Percentiles rank a stretch among this genome's conserved stretches.
Conservation (phyloP, 92 coral and sea anemone species). For the Phenganax stokvisi region DNA sequence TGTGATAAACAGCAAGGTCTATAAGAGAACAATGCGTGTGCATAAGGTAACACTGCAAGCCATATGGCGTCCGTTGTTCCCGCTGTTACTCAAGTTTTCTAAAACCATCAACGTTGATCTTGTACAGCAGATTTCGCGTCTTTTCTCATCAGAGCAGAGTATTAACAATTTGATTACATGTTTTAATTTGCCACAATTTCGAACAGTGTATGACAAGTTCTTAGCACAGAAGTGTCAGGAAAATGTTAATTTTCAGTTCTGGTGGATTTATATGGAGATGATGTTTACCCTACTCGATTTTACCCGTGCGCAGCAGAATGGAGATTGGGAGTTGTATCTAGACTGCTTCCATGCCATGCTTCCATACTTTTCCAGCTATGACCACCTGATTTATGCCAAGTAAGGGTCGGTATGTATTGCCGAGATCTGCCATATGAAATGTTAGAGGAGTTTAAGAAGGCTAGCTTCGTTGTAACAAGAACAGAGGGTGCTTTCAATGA, state of each 20-base stretch:
- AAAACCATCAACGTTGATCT: slow-evolving; percentile 36
- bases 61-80: slow-evolving; percentile 44
- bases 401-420: slow-evolving; percentile 53
- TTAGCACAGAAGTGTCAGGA: slow-evolving; percentile 29
- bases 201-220: slow-evolving; percentile 39
- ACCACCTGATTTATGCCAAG: slow-evolving; percentile 48
- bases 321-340: slow-evolving; percentile 50
- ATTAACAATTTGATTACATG: slow-evolving; percentile 32
- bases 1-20: slow-evolving; percentile 47
- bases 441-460: slow-evolving; percentile 25
- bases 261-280: slow-evolving; percentile 59
- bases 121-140: slow-evolving; percentile 10
- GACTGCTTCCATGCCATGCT: slow-evolving; percentile 51
- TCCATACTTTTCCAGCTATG: slow-evolving; percentile 52
- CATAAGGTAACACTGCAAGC: slow-evolving; percentile 57
- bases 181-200: slow-evolving; percentile 32
- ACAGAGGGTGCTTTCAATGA: slow-evolving; percentile 26
- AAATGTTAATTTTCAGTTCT: slow-evolving; percentile 48
- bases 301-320: slow-evolving; percentile 52
- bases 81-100: slow-evolving; percentile 26
- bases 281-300: slow-evolving; percentile 47
- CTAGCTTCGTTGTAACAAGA: slow-evolving; percentile 30
- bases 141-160: slow-evolving; percentile 4
- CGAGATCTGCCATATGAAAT: slow-evolving; percentile 6
- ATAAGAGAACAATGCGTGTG: slow-evolving; percentile 50